Evolutionary conservation across 2,113 vertebrate species (phyloP), one percentile per base, ranked within the genome.

Genomic region (Chaenocephalus aceratus): DNA sequence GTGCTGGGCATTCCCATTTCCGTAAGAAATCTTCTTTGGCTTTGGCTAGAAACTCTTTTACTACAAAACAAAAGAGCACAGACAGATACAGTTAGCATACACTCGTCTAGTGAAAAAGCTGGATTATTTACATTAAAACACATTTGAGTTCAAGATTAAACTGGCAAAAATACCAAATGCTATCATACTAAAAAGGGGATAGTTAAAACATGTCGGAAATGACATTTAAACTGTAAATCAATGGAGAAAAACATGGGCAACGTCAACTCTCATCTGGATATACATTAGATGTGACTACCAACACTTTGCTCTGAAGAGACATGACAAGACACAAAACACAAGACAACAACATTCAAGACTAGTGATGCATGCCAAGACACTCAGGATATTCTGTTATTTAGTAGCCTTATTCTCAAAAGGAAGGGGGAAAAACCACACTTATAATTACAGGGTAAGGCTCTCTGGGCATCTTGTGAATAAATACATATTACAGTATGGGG

Each of bases 21-120:
- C 96, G 96, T 93, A 99, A 94, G 94, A 99, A 99, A 93, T 99
- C 98, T 97, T 99, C 98, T 98, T 99, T 99, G 96, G 98, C 98
- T 98, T 98, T 99, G 90, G 98, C 97, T 96, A 99, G 96, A 94
- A 99, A 99, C 94, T 99, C 98, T 98, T 98, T 99, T 83, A 99
- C 98, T 99, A 93, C 86, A 96, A 82, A 67, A 52, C 92, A 82
- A 96, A 57, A 51, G 49, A 73, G 65, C 0, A 57, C 14, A 86
- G 6, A 73, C 5, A 65, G 44, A 64, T 0, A 58, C 10, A 59
- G 36, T 88, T 66, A 76, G 76, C 5, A 48, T 1, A 8, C 62
- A 58, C 6, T n/a, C 21, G 3, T 57, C 58, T 16, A 5, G 44
- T n/a, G 41, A 75, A 23, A 59, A 41, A 26, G 34, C 41, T 56